phyloP scores from a whole-genome alignment of 2,888 invertebrate genomes.

The Aethes cnicana region DNA sequence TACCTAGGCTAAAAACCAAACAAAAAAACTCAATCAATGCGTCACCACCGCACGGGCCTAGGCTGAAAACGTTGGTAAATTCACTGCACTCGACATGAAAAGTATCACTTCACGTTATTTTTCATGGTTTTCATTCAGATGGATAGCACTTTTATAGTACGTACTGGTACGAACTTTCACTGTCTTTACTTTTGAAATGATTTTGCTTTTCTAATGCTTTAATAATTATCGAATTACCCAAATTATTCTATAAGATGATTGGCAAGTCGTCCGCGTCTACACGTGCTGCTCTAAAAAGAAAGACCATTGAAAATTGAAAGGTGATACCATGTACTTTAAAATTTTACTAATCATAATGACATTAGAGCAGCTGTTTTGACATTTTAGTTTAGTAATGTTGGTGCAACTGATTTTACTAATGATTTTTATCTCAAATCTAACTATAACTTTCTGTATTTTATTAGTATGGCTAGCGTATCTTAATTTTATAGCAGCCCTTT shows the following conservation, averaged over 20 bases:
- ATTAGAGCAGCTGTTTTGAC: constrained; percentile 14
- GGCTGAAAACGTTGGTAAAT: constrained; percentile 19
- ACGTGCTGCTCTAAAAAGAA: constrained; percentile 76
- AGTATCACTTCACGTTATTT: constrained; percentile 18
- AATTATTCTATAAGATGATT: constrained; percentile 54
- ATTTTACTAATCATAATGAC: constrained; percentile 12
- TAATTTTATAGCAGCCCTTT: no score
- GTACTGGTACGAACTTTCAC: constrained; percentile 24
- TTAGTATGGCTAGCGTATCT: no score
- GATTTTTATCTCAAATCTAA: neutral
- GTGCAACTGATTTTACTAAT: neutral
- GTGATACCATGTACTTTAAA: constrained; percentile 11
- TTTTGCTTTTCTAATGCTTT: neutral
- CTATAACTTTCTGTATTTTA: no score
- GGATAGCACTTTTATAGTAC: constrained; percentile 2
- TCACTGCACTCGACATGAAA: constrained; percentile 21
- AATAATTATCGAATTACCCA: constrained; percentile 47
- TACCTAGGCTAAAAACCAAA: constrained; percentile 43
- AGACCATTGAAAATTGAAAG: constrained; percentile 46
- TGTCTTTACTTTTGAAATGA: neutral
- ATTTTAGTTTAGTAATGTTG: constrained; percentile 10
- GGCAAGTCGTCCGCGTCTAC: constrained; percentile 72
- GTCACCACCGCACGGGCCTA: constrained; percentile 22
- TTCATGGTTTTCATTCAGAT: constrained; percentile 1
- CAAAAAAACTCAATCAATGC: constrained; percentile 31